These are phyloP conservation scores for Micrastur ruficollis DNA, from an alignment of 2,797 vertebrate genomes.

Conservation along the genomic window DNA sequence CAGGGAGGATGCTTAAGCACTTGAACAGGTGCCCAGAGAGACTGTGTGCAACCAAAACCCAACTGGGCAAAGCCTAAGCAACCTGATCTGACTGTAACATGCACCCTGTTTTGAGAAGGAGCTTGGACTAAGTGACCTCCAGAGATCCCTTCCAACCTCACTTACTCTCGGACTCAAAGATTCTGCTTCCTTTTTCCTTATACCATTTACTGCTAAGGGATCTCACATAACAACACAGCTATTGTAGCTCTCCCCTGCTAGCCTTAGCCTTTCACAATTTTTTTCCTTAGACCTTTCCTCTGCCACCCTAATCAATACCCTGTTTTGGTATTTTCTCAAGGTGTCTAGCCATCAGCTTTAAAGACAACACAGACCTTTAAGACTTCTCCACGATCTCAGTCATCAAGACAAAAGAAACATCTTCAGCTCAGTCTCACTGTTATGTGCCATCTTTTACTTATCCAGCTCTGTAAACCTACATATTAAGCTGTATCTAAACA, in stretches of 20 bases:
- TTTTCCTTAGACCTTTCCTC: background rate
- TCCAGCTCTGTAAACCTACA: background rate
- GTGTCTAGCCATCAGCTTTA: background rate
- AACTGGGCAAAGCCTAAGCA: background rate
- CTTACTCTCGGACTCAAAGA: accelerated
- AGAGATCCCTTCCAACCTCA: background rate
- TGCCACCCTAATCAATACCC: background rate
- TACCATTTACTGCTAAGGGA: background rate
- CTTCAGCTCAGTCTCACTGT: background rate
- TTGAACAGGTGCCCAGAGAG: background rate
- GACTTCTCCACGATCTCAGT: background rate
- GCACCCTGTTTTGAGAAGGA: background rate
- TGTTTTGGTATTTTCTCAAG: background rate
- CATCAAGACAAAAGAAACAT: background rate
- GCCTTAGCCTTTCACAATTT: background rate
- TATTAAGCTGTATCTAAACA: background rate
- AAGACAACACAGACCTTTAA: background rate
- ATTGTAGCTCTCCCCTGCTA: background rate
- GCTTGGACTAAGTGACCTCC: background rate
- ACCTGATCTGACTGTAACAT: background rate
- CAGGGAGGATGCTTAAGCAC: background rate
- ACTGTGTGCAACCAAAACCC: background rate
- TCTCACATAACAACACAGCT: background rate
- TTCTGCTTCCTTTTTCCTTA: background rate
- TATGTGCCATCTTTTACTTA: background rate